Evolutionary conservation across 2,113 vertebrate genomes (phyloP).

Genomic region (Chloroceryle aenea): DNA sequence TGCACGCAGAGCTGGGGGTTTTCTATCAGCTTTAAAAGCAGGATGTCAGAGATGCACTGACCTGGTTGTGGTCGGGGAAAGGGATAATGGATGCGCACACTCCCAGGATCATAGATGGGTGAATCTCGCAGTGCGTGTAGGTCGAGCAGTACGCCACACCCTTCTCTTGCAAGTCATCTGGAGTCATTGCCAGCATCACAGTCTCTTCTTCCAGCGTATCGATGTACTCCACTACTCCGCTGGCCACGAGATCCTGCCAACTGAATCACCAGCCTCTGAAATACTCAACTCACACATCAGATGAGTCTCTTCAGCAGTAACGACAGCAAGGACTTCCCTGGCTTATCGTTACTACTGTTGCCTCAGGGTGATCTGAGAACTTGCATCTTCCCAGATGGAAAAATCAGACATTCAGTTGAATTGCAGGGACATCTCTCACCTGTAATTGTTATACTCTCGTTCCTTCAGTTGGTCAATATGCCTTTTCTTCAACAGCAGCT

Average conservation of each 20-base stretch:
- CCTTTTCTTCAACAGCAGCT: conserved; percentile 93
- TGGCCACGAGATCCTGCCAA: conserved; percentile 98
- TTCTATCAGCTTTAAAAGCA: neutral
- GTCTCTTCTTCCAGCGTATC: conserved; percentile 98
- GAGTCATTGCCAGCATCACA: conserved; percentile 98
- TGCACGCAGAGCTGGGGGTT: too few relatives aligned
- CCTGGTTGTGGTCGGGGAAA: conserved; percentile 99
- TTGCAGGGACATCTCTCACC: conserved; percentile 70
- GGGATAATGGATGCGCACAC: conserved; percentile 98
- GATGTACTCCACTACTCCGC: conserved; percentile 97
- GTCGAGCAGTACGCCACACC: conserved; percentile 98
- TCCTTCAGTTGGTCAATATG: conserved; percentile 98
- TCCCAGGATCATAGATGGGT: conserved; percentile 98
- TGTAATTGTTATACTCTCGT: conserved; percentile 98
- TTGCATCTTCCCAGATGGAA: neutral
- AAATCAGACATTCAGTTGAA: neutral
- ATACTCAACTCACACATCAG: neutral
- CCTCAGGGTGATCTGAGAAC: neutral
- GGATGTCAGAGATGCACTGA: conserved; percentile 54
- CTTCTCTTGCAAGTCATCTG: conserved; percentile 97
- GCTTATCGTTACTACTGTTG: neutral
- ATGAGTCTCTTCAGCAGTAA: neutral
- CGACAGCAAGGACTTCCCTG: neutral
- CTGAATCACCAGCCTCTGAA: conserved; percentile 63
- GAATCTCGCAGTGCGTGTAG: conserved; percentile 97